A percentile compares a stretch with the other conserved stretches of the same genome.
These are phyloP conservation scores for Rhopalosiphum padi DNA, from an alignment of 1,140 invertebrate genomes.

Conservation along the genomic window DNA sequence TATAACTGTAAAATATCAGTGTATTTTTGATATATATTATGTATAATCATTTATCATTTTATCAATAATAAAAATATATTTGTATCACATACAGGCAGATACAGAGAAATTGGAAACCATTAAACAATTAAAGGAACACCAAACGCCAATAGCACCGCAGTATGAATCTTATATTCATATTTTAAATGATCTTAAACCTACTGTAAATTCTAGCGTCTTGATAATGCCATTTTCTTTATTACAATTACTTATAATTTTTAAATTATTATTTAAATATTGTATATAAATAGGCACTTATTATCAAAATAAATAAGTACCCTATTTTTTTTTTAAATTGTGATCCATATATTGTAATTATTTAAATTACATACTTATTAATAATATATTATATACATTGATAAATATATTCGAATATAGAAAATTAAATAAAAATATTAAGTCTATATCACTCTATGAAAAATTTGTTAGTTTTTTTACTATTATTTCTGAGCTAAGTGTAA, in stretches of 20 bases:
- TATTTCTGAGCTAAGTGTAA: no score
- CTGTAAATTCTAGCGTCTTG: not conserved
- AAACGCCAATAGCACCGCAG: slow-evolving; percentile 22
- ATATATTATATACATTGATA: not conserved
- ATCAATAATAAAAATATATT: not conserved
- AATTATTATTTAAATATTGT: not conserved
- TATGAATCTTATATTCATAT: slow-evolving; percentile 19
- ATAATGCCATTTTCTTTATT: not conserved
- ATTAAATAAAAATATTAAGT: not conserved
- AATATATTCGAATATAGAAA: not conserved
- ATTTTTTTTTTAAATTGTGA: not conserved
- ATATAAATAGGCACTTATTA: not conserved
- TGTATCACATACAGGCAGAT: not conserved
- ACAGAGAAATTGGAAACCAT: slow-evolving; percentile 45
- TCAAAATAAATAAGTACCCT: not conserved
- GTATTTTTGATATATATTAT: not conserved
- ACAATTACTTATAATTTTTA: not conserved
- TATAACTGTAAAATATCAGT: not conserved
- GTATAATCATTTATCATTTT: not conserved
- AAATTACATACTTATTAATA: not conserved
- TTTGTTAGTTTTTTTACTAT: not conserved
- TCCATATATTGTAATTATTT: not conserved
- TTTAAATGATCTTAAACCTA: not conserved
- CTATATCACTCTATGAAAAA: not conserved
- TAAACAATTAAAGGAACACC: slow-evolving; percentile 24